Base-by-base conservation (phyloP, 1,140 invertebrate species). In the Eriosoma lanigerum region DNA sequence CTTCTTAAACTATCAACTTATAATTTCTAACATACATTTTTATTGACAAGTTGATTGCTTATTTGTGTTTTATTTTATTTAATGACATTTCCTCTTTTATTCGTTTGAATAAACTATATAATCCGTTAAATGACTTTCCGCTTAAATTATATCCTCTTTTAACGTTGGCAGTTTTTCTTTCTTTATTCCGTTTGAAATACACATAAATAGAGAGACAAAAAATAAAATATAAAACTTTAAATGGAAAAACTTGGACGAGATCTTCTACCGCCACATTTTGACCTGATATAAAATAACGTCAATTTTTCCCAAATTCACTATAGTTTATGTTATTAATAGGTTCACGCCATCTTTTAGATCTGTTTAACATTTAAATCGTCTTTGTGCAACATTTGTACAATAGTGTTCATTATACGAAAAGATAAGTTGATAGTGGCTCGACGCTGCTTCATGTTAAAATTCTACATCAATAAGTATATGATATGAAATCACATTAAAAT, bases 161-260 rank as follows among this genome's bases (percentile, higher is more conserved):
- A n/a, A 8, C 24, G 4, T 4, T 46, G 21, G 24, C 8, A 19
- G 26, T 48, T 48, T 48, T 60, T 1, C 56, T 58, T 62, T 62
- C 10, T 1, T 46, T 17, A 46, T 78, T 48, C 24, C 21, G 56
- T 62, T 76, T 24, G 24, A 76, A 44, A 60, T 60, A 26, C 56
- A 48, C 24, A 48, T 9, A 26, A 19, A 60, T 9, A 60, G 2
- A 21, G 3, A 15, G 8, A 5, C 13, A 24, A 44, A 21, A 4
- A 9, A 24, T 17, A 19, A 50, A 52, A 50, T 3, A 32, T 5
- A 19, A 78, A 78, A 78, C 73, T 60, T 78, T 78, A 78, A 78
- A 78, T 78, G 56, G 56, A 58, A 78, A 78, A 78, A 78, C 75
- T 78, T 78, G 17, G 75, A 12, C 56, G 38, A 78, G 32, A n/a